Conservation (phyloP, 2,888 invertebrate genomes). For the Drosophila nigricruria region DNA sequence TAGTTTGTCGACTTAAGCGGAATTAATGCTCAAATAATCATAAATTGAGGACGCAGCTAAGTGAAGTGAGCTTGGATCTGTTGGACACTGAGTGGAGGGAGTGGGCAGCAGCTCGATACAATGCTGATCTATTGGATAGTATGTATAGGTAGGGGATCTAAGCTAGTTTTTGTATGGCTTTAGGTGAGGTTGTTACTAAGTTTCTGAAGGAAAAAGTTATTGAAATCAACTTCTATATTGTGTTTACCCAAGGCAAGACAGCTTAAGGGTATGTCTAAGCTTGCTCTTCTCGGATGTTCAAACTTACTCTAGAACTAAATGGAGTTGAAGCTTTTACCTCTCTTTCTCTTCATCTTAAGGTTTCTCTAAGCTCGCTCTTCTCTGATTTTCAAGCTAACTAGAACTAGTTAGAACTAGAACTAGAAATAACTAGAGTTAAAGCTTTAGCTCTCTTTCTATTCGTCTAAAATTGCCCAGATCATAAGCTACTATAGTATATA, state of each 20-base stretch:
- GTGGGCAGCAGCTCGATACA: not conserved
- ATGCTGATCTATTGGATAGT: not conserved
- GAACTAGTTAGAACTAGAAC: too few species aligned
- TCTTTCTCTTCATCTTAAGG: too few species aligned
- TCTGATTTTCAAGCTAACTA: too few species aligned
- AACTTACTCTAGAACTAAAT: too few species aligned
- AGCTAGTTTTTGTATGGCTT: too few species aligned
- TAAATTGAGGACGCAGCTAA: not conserved
- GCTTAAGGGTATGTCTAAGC: not conserved
- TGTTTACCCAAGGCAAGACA: not conserved
- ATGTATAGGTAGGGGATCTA: accelerated
- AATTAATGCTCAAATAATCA: slow-evolving; percentile 11
- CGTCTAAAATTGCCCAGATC: too few species aligned
- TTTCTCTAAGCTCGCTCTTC: too few species aligned
- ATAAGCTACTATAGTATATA: too few species aligned
- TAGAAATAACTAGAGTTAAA: too few species aligned
- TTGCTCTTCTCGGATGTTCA: not conserved
- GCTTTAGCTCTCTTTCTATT: too few species aligned
- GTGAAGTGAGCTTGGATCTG: slow-evolving; percentile 1
- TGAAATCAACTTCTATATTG: not conserved
- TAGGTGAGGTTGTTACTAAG: not conserved
- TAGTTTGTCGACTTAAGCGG: not conserved
- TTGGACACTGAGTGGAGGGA: not conserved
- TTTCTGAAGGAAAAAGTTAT: not conserved
- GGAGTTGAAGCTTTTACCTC: too few species aligned